phyloP scores from a whole-genome alignment of 2,888 invertebrate genomes.

The Cabera pusaria region DNA sequence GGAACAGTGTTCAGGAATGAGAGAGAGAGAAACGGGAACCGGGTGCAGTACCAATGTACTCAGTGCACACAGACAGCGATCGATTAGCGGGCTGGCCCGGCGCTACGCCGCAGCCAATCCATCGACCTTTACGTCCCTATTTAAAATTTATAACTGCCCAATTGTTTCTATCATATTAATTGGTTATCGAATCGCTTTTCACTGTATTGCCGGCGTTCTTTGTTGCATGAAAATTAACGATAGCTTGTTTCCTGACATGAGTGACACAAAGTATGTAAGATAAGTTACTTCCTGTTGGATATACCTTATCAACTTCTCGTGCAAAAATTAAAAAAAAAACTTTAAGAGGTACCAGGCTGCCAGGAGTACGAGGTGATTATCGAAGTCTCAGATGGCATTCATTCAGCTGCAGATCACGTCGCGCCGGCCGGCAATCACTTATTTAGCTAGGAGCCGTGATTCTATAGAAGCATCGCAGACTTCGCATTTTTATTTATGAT shows the following conservation, averaged over 20 bases:
- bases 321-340: conserved; percentile 5
- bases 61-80: conserved; percentile 77
- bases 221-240: conserved; percentile 12
- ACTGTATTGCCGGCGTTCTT: conserved; percentile 25
- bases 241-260: conserved; percentile 1
- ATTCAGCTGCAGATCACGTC: conserved; percentile 65
- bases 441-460: conserved; percentile 78
- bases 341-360: conserved; percentile 1
- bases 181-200: conserved; percentile 41
- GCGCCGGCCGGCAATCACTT: conserved; percentile 74
- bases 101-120: conserved; percentile 64
- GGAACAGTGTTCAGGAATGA: conserved; percentile 48
- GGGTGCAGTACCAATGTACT: conserved; percentile 64
- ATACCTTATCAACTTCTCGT: conserved; percentile 4
- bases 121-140: conserved; percentile 68
- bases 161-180: conserved; percentile 53
- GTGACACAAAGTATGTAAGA: too few relatives aligned
- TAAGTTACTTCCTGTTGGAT: conserved; percentile 11
- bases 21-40: conserved; percentile 63
- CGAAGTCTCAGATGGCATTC: conserved; percentile 52
- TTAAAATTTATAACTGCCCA: conserved; percentile 62
- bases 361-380: conserved; percentile 38
- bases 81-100: conserved; percentile 71
- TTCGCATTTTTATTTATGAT: conserved; percentile 74
- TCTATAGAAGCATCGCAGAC: conserved; percentile 70